phyloP scores from a whole-genome alignment of 2,797 vertebrate species.

The Adelosebastes latens region DNA sequence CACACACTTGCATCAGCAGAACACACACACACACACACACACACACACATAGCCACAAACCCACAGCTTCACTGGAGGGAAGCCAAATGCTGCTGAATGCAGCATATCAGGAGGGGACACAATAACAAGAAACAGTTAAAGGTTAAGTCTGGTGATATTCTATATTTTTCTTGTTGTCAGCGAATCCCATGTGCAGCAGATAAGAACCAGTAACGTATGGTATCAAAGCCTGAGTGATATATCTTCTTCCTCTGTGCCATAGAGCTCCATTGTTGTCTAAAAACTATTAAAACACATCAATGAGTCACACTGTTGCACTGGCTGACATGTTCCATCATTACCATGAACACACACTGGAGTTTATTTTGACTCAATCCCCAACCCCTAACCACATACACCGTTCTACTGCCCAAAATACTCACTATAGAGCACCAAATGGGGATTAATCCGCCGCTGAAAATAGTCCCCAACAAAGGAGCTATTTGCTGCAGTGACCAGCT shows the following conservation, averaged over 20 bases:
- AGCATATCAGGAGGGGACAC: conserved; percentile 8
- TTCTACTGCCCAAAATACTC: background rate
- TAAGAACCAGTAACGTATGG: background rate
- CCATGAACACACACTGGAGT: background rate
- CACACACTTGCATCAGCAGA: conserved; percentile 49
- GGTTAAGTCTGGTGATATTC: background rate
- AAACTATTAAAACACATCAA: background rate
- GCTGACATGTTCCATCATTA: background rate
- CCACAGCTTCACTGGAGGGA: conserved; percentile 35
- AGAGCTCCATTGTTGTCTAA: background rate
- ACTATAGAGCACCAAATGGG: background rate
- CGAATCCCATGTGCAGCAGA: background rate
- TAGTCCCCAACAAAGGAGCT: background rate
- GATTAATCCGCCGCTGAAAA: background rate
- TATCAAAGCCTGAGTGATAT: background rate
- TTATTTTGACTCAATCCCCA: background rate
- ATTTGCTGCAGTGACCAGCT: background rate
- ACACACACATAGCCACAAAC: conserved; percentile 17
- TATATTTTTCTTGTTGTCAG: background rate
- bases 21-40: conserved; percentile 28
- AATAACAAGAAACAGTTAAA: conserved; percentile 6
- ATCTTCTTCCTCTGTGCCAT: background rate
- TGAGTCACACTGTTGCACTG: background rate
- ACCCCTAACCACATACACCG: background rate
- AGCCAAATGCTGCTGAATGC: conserved; percentile 30